Conservation (phyloP, 1,140 invertebrate species). For the Drusus annulatus region DNA sequence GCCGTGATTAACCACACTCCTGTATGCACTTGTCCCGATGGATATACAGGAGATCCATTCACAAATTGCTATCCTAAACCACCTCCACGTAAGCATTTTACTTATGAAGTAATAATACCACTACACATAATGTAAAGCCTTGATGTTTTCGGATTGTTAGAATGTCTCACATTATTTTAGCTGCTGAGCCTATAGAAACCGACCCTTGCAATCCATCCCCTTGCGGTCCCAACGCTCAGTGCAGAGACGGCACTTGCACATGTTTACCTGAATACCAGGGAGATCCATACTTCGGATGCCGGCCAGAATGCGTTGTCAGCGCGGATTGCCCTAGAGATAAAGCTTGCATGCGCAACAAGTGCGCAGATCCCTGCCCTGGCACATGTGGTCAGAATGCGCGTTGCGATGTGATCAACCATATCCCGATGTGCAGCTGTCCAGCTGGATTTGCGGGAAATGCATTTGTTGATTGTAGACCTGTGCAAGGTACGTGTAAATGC, state of each 20-base stretch:
- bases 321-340: conserved; percentile 78
- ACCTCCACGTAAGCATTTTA: conserved; percentile 39
- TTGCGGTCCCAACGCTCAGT: conserved; percentile 77
- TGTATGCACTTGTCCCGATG: conserved; percentile 78
- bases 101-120: too few relatives aligned
- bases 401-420: conserved; percentile 78
- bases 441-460: conserved; percentile 75
- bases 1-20: conserved; percentile 83
- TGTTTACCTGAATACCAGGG: conserved; percentile 80
- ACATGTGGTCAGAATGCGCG: conserved; percentile 78
- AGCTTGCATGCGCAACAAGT: conserved; percentile 83
- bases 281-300: conserved; percentile 73
- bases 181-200: conserved; percentile 60
- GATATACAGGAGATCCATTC: conserved; percentile 68
- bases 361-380: conserved; percentile 80
- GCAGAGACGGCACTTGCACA: conserved; percentile 74
- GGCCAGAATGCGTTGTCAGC: conserved; percentile 79
- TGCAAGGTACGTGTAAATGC: conserved; percentile 62
- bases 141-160: too few relatives aligned
- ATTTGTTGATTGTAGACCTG: conserved; percentile 73
- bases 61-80: conserved; percentile 63
- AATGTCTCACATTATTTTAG: conserved; percentile 61
- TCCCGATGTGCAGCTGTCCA: conserved; percentile 79
- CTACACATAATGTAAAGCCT: too few relatives aligned
- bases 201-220: conserved; percentile 79